A percentile compares a stretch with the other conserved stretches of the same genome.
Evolutionary conservation across 2,888 invertebrate genomes (phyloP).

Genomic region (Drosophila meridionalis): DNA sequence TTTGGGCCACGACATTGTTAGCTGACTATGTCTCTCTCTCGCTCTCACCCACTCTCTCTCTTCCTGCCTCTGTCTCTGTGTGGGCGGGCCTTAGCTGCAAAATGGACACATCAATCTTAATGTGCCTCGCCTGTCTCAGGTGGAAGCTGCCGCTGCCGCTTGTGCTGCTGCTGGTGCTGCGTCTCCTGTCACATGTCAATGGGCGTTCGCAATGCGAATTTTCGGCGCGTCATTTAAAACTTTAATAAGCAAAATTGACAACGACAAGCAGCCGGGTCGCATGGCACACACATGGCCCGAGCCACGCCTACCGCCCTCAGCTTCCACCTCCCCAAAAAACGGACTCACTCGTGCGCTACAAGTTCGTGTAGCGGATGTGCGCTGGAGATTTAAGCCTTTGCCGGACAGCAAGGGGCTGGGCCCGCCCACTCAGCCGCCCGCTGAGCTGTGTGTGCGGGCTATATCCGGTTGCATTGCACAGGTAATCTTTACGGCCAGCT

Average conservation of each 20-base stretch:
- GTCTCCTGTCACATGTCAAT: conserved; percentile 71
- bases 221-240: conserved; percentile 78
- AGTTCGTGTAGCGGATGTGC: conserved; percentile 77
- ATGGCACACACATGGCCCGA: neutral
- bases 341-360: conserved; percentile 73
- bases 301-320: neutral
- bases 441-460: conserved; percentile 29
- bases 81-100: conserved; percentile 43
- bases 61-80: conserved; percentile 19
- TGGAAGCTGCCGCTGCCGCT: conserved; percentile 29
- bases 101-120: conserved; percentile 76
- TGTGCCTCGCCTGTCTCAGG: conserved; percentile 67
- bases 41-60: neutral
- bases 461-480: conserved; percentile 79
- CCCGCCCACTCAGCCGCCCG: conserved; percentile 17
- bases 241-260: conserved; percentile 79
- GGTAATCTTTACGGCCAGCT: conserved; percentile 69
- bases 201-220: conserved; percentile 70
- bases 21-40: conserved; percentile 34
- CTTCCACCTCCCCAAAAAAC: neutral
- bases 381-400: conserved; percentile 76
- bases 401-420: conserved; percentile 26
- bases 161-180: conserved; percentile 9
- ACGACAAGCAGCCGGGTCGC: conserved; percentile 47
- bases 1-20: conserved; percentile 65